Conservation (phyloP, 2,797 vertebrate genomes). For the Enteromius viviparus region DNA sequence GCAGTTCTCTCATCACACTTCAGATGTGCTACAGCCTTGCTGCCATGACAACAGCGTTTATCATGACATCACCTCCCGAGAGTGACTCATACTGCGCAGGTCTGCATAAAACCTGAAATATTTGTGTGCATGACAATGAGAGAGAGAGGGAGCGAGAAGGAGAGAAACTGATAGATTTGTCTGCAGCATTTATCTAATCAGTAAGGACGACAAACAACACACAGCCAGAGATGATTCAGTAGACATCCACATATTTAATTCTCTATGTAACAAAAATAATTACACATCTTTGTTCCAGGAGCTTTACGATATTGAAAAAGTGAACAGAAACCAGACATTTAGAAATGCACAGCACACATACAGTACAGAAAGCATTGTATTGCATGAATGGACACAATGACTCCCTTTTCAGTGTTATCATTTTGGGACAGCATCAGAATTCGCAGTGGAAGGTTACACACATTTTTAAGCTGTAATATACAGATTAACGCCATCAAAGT, state of each 20-base stretch:
- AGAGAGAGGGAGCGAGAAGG: background rate
- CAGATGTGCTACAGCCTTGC: constrained; percentile 60
- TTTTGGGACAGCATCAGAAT: constrained; percentile 54
- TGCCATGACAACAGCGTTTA: constrained; percentile 74
- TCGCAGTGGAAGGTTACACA: constrained; percentile 10
- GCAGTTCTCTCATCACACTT: constrained; percentile 34
- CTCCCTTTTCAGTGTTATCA: constrained; percentile 59
- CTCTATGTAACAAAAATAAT: constrained; percentile 86
- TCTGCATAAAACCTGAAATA: constrained; percentile 36
- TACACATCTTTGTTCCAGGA: constrained; percentile 77
- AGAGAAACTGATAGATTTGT: constrained; percentile 7
- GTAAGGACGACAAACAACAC: constrained; percentile 26
- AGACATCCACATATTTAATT: constrained; percentile 79
- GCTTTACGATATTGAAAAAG: constrained; percentile 68
- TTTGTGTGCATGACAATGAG: constrained; percentile 24
- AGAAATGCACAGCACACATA: constrained; percentile 65
- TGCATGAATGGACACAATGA: constrained; percentile 71
- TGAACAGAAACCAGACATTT: constrained; percentile 54
- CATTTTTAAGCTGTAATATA: constrained; percentile 1
- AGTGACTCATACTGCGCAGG: constrained; percentile 74
- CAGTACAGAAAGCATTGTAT: constrained; percentile 69
- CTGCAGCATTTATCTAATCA: constrained; percentile 7
- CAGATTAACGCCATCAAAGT: background rate
- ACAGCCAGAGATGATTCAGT: constrained; percentile 12
- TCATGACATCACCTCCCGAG: constrained; percentile 74